phyloP scores from a whole-genome alignment of 2,797 vertebrate species.

The Urophycis tenuis region DNA sequence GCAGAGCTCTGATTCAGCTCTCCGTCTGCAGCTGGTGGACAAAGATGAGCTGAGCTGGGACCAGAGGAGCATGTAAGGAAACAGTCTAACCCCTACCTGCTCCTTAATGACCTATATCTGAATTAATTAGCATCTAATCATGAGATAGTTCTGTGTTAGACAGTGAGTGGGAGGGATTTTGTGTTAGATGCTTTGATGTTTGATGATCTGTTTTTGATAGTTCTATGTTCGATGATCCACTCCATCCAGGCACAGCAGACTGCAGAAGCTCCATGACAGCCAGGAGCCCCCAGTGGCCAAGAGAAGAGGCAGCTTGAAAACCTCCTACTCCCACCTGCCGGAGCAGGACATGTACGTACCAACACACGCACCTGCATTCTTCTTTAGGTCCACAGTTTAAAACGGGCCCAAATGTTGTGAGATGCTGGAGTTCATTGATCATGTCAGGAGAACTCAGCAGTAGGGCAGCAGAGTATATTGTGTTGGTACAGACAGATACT shows the following conservation, averaged over 20 bases:
- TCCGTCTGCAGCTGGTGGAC: slow-evolving; percentile 74
- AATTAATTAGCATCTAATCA: too few relatives aligned
- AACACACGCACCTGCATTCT: not conserved
- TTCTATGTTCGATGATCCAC: not conserved
- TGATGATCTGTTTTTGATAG: too few relatives aligned
- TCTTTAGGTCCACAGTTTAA: too few relatives aligned
- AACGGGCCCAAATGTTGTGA: too few relatives aligned
- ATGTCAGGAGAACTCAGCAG: not conserved
- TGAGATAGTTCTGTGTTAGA: not conserved
- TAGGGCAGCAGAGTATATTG: not conserved
- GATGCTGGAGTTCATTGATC: too few relatives aligned
- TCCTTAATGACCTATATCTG: too few relatives aligned
- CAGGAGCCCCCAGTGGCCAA: slow-evolving; percentile 71
- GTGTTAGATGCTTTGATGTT: not conserved
- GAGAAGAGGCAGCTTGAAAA: slow-evolving; percentile 72
- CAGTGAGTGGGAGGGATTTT: too few relatives aligned
- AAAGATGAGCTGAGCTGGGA: slow-evolving; percentile 76
- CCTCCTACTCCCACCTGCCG: slow-evolving; percentile 74
- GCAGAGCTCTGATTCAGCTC: slow-evolving; percentile 73
- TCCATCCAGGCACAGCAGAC: slow-evolving; percentile 70
- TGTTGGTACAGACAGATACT: too few relatives aligned
- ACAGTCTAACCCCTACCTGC: slow-evolving; percentile 9
- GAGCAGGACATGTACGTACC: slow-evolving; percentile 78
- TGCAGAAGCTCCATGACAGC: slow-evolving; percentile 78
- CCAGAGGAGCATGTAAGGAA: slow-evolving; percentile 80